Percentiles rank a stretch among this genome's conserved stretches.
Evolutionary conservation across 2,113 vertebrate genomes (phyloP).

Genomic region (Ceyx margarethae): DNA sequence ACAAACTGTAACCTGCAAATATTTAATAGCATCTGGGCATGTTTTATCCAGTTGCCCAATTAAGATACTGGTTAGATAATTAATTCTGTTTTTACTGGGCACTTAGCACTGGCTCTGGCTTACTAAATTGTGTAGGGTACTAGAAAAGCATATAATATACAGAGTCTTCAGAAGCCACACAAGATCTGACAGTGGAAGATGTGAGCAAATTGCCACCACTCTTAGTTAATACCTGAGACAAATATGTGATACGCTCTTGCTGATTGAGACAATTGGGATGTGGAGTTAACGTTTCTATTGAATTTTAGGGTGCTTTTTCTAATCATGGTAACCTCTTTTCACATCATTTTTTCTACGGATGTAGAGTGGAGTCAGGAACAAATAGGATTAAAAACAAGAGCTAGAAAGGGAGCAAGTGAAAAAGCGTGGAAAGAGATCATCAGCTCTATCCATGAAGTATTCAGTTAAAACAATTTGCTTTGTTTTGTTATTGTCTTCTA

Average conservation of each 20-base stretch:
- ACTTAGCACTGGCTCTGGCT: neutral
- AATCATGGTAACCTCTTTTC: neutral
- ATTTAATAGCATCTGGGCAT: neutral
- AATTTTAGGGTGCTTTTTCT: neutral
- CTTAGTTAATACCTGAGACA: neutral
- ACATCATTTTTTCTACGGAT: neutral
- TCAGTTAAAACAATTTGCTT: slow-evolving; percentile 10
- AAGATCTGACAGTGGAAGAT: neutral
- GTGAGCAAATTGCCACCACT: neutral
- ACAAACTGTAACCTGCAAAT: neutral
- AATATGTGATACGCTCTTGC: neutral
- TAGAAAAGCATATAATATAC: neutral
- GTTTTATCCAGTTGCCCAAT: neutral
- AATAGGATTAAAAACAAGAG: neutral
- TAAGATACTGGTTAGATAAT: neutral
- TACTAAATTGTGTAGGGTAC: neutral
- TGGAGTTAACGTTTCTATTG: neutral
- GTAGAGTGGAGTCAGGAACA: neutral
- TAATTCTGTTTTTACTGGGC: neutral
- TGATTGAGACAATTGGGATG: neutral
- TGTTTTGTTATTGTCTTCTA: neutral
- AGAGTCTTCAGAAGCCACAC: neutral
- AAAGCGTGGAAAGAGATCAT: neutral
- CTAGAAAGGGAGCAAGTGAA: neutral
- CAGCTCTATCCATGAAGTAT: neutral